These are phyloP conservation scores for Caerostris darwini DNA, from an alignment of 1,140 invertebrate species.

Conservation along the genomic window DNA sequence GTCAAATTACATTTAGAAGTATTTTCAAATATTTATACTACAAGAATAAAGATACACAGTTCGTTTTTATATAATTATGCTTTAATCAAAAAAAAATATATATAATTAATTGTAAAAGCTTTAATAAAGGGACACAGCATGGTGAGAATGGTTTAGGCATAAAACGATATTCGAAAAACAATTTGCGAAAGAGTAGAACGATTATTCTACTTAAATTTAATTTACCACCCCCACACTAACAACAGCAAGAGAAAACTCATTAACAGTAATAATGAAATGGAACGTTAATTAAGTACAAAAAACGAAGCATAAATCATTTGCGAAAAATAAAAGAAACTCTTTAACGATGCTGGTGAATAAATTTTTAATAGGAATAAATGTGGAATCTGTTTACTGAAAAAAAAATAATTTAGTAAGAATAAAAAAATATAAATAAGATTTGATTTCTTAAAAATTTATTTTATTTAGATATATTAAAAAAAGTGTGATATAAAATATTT, in stretches of 20 bases:
- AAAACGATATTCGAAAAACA: constrained; percentile 26
- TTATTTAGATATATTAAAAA: too few relatives aligned
- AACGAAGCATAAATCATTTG: not conserved
- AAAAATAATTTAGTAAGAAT: too few relatives aligned
- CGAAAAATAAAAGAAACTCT: not conserved
- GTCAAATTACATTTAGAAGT: not conserved
- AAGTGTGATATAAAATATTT: too few relatives aligned
- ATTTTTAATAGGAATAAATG: not conserved
- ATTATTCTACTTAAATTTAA: too few relatives aligned
- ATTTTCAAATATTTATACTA: constrained; percentile 8
- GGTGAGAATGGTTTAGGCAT: not conserved
- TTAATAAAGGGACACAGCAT: not conserved
- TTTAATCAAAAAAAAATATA: not conserved
- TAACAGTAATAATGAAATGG: constrained; percentile 9
- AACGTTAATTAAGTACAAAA: constrained; percentile 3
- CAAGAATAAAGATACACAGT: not conserved
- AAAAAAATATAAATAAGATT: not conserved
- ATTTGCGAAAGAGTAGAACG: not conserved
- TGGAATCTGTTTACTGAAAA: too few relatives aligned
- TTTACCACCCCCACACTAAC: not conserved
- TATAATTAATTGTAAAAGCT: not conserved
- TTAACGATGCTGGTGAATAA: not conserved
- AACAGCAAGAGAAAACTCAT: constrained; percentile 22
- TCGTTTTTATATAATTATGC: not conserved
- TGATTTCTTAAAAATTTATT: too few relatives aligned